These are phyloP conservation scores for Helicoverpa zea DNA, from an alignment of 1,140 invertebrate genomes.

Conservation along the genomic window DNA sequence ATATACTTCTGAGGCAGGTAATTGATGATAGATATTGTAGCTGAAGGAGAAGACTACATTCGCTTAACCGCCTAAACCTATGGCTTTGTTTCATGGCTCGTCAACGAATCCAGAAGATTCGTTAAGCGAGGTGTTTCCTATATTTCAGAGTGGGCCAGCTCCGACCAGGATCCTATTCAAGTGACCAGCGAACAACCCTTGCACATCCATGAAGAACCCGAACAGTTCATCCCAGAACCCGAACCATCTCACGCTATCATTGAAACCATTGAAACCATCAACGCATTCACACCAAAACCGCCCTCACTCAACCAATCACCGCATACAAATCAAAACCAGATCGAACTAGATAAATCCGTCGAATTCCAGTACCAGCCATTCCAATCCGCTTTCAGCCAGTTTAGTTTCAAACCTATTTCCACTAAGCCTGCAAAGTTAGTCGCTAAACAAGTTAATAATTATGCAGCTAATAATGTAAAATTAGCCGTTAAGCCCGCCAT, in stretches of 20 bases:
- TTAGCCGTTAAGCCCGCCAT: neutral
- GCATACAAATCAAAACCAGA: conserved; percentile 18
- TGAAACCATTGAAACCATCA: neutral
- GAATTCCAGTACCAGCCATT: conserved; percentile 54
- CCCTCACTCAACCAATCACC: conserved; percentile 29
- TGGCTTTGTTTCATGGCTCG: conserved; percentile 53
- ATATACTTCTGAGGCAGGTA: neutral
- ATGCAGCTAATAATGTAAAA: too few species aligned
- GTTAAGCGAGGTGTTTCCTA: conserved; percentile 68
- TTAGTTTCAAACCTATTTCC: conserved; percentile 2
- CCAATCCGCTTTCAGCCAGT: conserved; percentile 44
- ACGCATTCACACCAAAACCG: conserved; percentile 45
- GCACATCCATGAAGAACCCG: conserved; percentile 30
- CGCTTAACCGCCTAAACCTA: conserved; percentile 17
- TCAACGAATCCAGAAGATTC: conserved; percentile 67
- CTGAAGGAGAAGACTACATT: neutral
- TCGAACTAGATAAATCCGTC: conserved; percentile 29
- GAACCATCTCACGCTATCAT: conserved; percentile 23
- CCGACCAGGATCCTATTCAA: conserved; percentile 56
- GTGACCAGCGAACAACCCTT: conserved; percentile 48
- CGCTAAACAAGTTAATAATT: neutral
- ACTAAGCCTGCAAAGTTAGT: conserved; percentile 26
- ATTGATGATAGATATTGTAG: neutral
- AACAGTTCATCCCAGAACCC: conserved; percentile 12
- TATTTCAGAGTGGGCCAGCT: conserved; percentile 69